Conservation (phyloP, 1,140 invertebrate genomes). For the Ostrea edulis region DNA sequence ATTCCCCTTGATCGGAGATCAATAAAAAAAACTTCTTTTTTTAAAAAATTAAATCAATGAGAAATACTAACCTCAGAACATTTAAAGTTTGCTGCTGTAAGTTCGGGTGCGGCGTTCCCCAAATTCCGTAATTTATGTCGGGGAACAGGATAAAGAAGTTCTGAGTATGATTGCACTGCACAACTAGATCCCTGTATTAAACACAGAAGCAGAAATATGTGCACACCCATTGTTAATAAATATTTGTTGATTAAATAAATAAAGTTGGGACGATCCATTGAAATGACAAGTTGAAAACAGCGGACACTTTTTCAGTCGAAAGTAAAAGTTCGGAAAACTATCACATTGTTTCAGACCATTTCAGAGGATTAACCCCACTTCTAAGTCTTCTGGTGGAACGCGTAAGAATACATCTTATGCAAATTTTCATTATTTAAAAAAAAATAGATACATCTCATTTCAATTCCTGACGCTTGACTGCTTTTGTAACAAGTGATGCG, state of each 20-base stretch:
- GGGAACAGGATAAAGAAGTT: constrained; percentile 14
- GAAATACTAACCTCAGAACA: constrained; percentile 3
- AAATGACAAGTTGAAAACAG: constrained; percentile 5
- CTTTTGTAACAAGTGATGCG: constrained; percentile 15
- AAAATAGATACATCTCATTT: background rate
- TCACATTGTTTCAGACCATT: constrained; percentile 29
- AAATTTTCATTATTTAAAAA: constrained; percentile 6
- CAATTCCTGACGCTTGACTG: constrained; percentile 1
- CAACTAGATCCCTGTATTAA: constrained; percentile 12
- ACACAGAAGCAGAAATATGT: background rate
- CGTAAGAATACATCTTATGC: constrained; percentile 28
- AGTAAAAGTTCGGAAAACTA: constrained; percentile 25
- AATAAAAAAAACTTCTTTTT: background rate
- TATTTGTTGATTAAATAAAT: background rate
- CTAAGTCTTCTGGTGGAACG: background rate
- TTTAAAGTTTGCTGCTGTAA: background rate
- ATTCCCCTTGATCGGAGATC: too few species aligned
- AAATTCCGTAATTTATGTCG: constrained; percentile 3
- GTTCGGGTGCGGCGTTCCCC: background rate
- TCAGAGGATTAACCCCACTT: background rate
- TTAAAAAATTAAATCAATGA: background rate
- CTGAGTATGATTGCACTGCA: constrained; percentile 24
- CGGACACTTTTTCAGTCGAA: constrained; percentile 2
- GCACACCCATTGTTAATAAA: background rate
- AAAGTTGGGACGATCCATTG: background rate